These are phyloP conservation scores for Nesospiza acunhae DNA, from an alignment of 2,113 vertebrate species.

Conservation along the genomic window DNA sequence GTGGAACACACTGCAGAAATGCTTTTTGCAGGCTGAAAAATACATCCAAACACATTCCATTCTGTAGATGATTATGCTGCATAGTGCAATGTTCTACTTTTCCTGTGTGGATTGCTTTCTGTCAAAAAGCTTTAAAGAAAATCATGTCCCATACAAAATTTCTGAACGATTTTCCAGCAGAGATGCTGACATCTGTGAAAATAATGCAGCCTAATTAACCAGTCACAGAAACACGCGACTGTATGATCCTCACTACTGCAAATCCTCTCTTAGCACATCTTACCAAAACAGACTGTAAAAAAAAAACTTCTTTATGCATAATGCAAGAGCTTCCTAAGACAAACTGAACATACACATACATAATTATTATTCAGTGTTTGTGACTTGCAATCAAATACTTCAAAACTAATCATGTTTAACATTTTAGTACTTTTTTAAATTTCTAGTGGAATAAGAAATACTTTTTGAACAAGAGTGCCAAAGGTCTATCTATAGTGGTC, in stretches of 20 bases:
- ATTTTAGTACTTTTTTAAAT: background rate
- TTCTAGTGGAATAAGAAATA: background rate
- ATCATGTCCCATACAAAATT: conserved; percentile 3
- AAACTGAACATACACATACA: background rate
- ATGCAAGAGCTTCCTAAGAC: background rate
- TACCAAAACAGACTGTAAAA: conserved; percentile 7
- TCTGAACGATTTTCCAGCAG: background rate
- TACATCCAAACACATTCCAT: background rate
- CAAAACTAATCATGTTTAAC: background rate
- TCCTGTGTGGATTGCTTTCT: background rate
- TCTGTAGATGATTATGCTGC: background rate
- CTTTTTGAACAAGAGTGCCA: background rate
- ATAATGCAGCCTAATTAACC: conserved; percentile 25
- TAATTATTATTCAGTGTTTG: background rate
- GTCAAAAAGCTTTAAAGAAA: conserved; percentile 31
- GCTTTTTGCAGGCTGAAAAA: background rate
- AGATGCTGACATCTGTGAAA: conserved; percentile 28
- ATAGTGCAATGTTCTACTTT: background rate
- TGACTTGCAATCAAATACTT: background rate
- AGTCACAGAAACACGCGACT: background rate
- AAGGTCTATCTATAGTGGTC: background rate
- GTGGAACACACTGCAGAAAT: background rate
- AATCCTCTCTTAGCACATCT: background rate
- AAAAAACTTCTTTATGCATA: conserved; percentile 1
- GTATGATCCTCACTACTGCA: background rate